Base-by-base conservation (phyloP, 2,888 invertebrate genomes). In the Chesias legatella region DNA sequence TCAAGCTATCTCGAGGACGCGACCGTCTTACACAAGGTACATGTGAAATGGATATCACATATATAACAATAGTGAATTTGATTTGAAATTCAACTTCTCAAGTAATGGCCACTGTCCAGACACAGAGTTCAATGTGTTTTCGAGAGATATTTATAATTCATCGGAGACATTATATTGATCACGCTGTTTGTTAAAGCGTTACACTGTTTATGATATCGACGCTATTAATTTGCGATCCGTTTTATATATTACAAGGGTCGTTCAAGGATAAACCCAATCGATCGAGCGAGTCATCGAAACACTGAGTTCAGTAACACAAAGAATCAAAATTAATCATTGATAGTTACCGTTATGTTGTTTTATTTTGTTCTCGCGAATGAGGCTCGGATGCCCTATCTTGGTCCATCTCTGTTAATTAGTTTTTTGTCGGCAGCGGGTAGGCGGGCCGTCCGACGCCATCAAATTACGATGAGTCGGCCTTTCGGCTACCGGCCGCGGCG, bases 401-500 rank as follows among this genome's bases (percentile, higher is more conserved):
- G 70, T 76, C 73, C 79, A 77, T 79, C 78, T 79, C 77, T 75
- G 84, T 86, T 86, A 86, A 86, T 86, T 86, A 86, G 86, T 85
- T 86, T 86, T 86, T 86, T 86, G 82, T 84, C 63, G 69, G 68
- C 65, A 60, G 66, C 60, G 74, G 75, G 73, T 67, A 74, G 78
- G 78, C 77, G 82, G 82, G 76, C 60, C 76, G 70, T 64, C 74
- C 77, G 85, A 84, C 86, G 86, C 86, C 86, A 83, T 85, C 86
- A 86, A 86, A 85, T 86, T 88, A 88, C 86, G 84, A 86, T 85
- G 86, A 88, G 86, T 88, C 79, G 85, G 83, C 78, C 79, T 79
- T 84, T 84, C 78, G 79, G 84, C 84, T 83, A 82, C 85, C 82
- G 83, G 72, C 74, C 77, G 75, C 69, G 71, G 63, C 63, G 66